Evolutionary conservation across 2,113 vertebrate species (phyloP), one percentile per base, ranked within the genome.

Genomic region (Ageneiosus marmoratus): DNA sequence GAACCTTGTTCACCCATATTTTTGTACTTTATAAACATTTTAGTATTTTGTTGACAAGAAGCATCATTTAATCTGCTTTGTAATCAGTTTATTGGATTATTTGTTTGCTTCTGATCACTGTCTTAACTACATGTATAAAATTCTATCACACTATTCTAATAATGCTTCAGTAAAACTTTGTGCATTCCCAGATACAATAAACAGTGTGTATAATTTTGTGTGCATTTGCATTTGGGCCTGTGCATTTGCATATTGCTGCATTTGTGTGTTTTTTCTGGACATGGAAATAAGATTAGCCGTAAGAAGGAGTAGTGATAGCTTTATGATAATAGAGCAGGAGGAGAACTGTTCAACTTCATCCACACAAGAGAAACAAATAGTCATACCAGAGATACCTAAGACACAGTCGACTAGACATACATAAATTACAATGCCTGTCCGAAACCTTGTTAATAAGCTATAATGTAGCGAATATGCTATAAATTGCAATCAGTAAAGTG

Each of bases 301-400:
- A 3, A 41, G 2, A 41, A 50, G 62, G 27, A 32, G 29, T 55
- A 48, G 18, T 70, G 73, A 51, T 82, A 88, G 82, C 73, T 84
- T 84, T 63, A 75, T 86, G 78, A 76, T 77, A 70, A 50, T 24
- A 73, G 13, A 72, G n/a, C n/a, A n/a, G n/a, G n/a, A n/a, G n/a
- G n/a, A 24, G 65, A 79, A 44, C 15, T 4, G 7, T 58, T 24
- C 11, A 34, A 63, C 37, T 41, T 74, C 67, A 55, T 82, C 27
- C 18, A 27, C 1, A 2, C 20, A 27, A 70, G 20, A 69, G 50
- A 46, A 41, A 27, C 55, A 60, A 9, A 18, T n/a, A 16, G 27
- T 48, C 60, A 65, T 50, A 81, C 24, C 20, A 53, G 29, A 55
- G 62, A 65, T 37, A 67, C 60, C 29, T 3, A 62, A 27, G 20